phyloP scores from a whole-genome alignment of 2,888 invertebrate species.

The Eudemis profundana region DNA sequence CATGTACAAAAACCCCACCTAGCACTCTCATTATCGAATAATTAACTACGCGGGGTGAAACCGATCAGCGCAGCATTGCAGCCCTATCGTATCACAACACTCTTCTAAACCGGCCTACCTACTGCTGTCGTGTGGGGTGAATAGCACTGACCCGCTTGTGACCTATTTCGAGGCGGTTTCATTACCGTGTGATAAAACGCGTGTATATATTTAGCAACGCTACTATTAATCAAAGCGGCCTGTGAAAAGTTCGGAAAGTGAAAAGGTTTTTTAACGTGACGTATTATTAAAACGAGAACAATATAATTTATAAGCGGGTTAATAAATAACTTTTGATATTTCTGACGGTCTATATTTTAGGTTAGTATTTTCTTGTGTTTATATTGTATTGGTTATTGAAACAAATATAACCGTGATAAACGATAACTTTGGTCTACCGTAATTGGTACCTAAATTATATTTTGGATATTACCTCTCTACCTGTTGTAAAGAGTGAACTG shows the following conservation, averaged over 20 bases:
- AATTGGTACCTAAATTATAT: too few relatives aligned
- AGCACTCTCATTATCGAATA: too few relatives aligned
- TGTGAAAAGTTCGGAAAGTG: slow-evolving; percentile 4
- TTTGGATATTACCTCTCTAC: too few relatives aligned
- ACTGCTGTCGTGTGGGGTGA: slow-evolving; percentile 2
- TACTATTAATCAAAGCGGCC: slow-evolving; percentile 15
- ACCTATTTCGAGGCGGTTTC: slow-evolving; percentile 19
- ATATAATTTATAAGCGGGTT: slow-evolving; percentile 1
- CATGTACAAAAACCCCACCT: too few relatives aligned
- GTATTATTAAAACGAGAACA: slow-evolving; percentile 9
- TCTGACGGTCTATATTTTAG: neutral
- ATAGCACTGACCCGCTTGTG: slow-evolving; percentile 17
- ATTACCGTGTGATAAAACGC: slow-evolving; percentile 24
- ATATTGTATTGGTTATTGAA: too few relatives aligned
- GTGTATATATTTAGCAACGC: slow-evolving; percentile 8
- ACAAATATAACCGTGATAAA: too few relatives aligned
- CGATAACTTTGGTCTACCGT: too few relatives aligned
- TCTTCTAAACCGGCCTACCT: neutral
- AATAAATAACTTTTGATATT: neutral
- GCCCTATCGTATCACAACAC: neutral
- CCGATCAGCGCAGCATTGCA: too few relatives aligned
- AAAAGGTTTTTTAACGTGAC: slow-evolving; percentile 14
- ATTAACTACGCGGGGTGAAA: too few relatives aligned
- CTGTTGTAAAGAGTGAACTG: too few relatives aligned
- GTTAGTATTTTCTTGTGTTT: neutral